Percentiles rank a stretch among this genome's conserved stretches.
These are phyloP conservation scores for Melanostoma mellinum DNA, from an alignment of 2,888 invertebrate genomes.

Conservation along the genomic window DNA sequence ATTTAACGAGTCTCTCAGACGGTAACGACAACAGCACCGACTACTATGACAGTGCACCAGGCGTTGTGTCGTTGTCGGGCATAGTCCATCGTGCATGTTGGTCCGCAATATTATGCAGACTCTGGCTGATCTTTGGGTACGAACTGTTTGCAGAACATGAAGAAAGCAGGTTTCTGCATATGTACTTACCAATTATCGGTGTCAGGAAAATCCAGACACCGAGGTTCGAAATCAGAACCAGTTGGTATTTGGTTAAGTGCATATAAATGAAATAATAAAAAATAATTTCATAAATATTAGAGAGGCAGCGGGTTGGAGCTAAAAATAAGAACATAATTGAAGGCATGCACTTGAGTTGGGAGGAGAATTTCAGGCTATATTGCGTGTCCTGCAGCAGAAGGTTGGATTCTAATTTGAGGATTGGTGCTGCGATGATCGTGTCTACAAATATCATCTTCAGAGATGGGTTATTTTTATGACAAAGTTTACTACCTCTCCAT, in stretches of 20 bases:
- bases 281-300: neutral
- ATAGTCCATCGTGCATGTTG: slow-evolving; percentile 22
- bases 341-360: neutral
- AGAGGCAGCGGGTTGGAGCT: neutral
- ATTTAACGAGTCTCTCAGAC: slow-evolving; percentile 48
- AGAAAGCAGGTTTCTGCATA: slow-evolving; percentile 67
- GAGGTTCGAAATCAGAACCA: slow-evolving; percentile 63
- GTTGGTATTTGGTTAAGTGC: slow-evolving; percentile 34
- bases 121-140: slow-evolving; percentile 22
- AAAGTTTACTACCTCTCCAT: too few relatives aligned
- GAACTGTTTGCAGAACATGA: slow-evolving; percentile 25
- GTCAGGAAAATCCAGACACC: slow-evolving; percentile 69
- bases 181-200: slow-evolving; percentile 59
- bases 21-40: slow-evolving; percentile 19
- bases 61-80: neutral
- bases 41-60: slow-evolving; percentile 2
- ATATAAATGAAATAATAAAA: neutral
- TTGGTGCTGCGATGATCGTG: neutral
- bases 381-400: slow-evolving; percentile 12
- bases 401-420: slow-evolving; percentile 1
- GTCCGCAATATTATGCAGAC: slow-evolving; percentile 17
- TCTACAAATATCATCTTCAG: neutral
- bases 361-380: slow-evolving; percentile 5
- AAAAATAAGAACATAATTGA: neutral
- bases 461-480: too few relatives aligned